Conservation (phyloP, 2,113 vertebrate genomes). For the Macquaria australasica region DNA sequence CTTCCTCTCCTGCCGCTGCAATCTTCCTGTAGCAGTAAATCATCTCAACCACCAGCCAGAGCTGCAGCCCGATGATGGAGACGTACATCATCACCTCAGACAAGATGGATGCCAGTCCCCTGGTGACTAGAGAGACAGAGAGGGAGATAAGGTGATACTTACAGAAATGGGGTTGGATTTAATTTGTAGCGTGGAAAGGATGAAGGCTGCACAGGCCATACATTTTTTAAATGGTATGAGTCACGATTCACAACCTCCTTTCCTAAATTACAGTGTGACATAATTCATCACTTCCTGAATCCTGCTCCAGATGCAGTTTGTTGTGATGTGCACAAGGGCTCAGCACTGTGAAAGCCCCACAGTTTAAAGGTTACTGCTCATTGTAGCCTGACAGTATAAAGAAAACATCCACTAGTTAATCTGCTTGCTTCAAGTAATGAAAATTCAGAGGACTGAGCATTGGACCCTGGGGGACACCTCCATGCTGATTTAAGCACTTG, state of each 20-base stretch:
- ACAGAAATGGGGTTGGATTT: background rate
- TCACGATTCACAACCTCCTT: background rate
- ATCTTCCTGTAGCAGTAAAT: slow-evolving; percentile 95
- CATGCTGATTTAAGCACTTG: background rate
- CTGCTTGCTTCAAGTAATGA: background rate
- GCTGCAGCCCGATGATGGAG: slow-evolving; percentile 91
- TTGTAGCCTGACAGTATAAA: background rate
- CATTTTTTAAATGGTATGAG: background rate
- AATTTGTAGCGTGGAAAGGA: background rate
- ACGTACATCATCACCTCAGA: slow-evolving; percentile 96
- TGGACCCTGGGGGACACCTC: slow-evolving; percentile 14
- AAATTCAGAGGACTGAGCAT: background rate
- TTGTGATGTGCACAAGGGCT: background rate
- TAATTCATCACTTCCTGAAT: background rate
- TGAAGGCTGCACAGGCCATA: background rate
- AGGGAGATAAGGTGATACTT: background rate
- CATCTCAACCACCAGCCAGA: slow-evolving; percentile 94
- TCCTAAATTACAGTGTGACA: background rate
- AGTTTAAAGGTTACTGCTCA: background rate
- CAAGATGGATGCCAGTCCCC: slow-evolving; percentile 90
- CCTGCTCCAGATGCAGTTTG: background rate
- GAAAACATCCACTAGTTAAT: background rate
- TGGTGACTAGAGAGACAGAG: slow-evolving; percentile 80
- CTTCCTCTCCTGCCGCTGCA: slow-evolving; percentile 87
- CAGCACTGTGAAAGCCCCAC: background rate